Evolutionary conservation across 2,113 vertebrate species (phyloP).

Genomic region (Daphoenositta chrysoptera): DNA sequence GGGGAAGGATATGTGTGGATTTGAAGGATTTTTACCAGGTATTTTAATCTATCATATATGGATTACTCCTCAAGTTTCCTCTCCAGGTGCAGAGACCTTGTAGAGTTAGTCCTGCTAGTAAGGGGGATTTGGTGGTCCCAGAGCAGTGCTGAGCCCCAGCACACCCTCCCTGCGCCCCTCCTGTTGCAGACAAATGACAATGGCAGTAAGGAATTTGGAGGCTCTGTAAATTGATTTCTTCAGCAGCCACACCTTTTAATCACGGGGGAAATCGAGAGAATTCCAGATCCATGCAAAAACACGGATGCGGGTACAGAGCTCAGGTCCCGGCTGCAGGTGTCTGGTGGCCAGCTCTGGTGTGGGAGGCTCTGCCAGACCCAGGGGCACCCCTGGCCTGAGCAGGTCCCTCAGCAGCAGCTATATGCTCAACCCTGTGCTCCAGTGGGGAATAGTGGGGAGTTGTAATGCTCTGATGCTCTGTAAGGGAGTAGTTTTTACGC

Average conservation of each 20-base stretch:
- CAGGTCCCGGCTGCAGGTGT: rapidly evolving
- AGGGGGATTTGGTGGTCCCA: neutral
- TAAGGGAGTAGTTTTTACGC: neutral
- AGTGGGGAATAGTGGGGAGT: rapidly evolving
- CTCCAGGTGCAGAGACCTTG: conserved; percentile 44
- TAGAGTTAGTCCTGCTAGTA: neutral
- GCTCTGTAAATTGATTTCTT: conserved; percentile 39
- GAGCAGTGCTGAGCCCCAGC: neutral
- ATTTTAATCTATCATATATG: neutral
- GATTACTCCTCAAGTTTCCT: conserved; percentile 4
- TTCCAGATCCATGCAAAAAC: neutral
- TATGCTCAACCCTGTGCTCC: rapidly evolving
- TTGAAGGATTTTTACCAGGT: conserved; percentile 29
- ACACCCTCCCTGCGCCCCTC: neutral
- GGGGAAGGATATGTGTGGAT: neutral
- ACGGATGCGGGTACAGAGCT: neutral
- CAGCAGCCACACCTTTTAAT: conserved; percentile 57
- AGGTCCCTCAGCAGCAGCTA: rapidly evolving
- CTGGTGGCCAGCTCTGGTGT: rapidly evolving
- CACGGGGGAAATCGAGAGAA: neutral
- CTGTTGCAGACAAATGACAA: conserved; percentile 35
- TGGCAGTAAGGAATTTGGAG: conserved; percentile 41
- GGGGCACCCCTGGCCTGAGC: neutral
- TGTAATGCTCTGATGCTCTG: neutral
- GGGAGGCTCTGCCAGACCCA: rapidly evolving